Conservation (phyloP, 2,797 vertebrate species). For the Leptatherina wallacei region DNA sequence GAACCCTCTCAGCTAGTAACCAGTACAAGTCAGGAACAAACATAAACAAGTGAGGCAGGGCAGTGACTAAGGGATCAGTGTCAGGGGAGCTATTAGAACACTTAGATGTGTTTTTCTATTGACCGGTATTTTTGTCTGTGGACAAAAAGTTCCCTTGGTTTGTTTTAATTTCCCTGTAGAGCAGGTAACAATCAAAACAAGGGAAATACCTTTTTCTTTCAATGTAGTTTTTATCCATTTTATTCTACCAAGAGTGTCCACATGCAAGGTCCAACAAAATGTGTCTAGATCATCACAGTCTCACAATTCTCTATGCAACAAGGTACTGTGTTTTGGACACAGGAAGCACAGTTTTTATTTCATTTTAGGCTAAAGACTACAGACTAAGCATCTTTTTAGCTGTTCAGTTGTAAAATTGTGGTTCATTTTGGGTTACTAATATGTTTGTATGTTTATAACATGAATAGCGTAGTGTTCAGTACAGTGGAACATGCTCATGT, state of each 20-base stretch:
- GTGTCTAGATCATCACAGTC: background rate
- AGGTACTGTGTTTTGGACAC: too few relatives aligned
- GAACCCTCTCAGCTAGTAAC: constrained; percentile 17
- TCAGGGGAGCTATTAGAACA: constrained; percentile 1
- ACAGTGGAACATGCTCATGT: too few relatives aligned
- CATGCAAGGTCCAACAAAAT: background rate
- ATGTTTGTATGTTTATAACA: too few relatives aligned
- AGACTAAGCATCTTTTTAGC: too few relatives aligned
- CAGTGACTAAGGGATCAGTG: constrained; percentile 2
- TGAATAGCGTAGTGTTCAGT: too few relatives aligned
- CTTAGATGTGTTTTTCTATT: constrained; percentile 11
- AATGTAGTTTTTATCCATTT: background rate
- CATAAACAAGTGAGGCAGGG: constrained; percentile 8
- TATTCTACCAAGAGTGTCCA: background rate
- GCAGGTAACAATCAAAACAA: background rate
- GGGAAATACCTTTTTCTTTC: background rate
- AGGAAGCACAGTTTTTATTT: too few relatives aligned
- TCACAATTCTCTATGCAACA: too few relatives aligned
- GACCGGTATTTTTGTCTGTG: background rate
- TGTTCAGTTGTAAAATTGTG: too few relatives aligned
- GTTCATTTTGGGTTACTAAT: too few relatives aligned
- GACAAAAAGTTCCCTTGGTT: background rate
- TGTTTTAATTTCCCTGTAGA: background rate
- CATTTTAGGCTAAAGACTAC: too few relatives aligned
- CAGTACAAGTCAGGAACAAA: constrained; percentile 16